These are phyloP conservation scores for Urosaurus nigricauda DNA, from an alignment of 2,797 vertebrate genomes.

Conservation along the genomic window DNA sequence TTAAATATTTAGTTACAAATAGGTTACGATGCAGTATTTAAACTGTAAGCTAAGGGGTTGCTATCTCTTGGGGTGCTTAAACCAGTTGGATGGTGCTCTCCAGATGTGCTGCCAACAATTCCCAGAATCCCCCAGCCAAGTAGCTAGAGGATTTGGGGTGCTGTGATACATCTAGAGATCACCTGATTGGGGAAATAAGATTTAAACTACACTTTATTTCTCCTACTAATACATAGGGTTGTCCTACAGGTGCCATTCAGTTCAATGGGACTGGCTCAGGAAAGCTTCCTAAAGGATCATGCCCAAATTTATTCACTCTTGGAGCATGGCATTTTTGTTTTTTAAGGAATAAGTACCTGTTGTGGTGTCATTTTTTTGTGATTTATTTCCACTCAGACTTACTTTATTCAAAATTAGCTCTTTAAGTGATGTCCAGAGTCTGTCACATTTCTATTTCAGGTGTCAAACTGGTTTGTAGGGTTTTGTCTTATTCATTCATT, in stretches of 20 bases:
- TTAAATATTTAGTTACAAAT: neutral
- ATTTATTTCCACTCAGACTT: conserved; percentile 46
- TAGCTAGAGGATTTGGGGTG: neutral
- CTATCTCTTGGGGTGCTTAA: conserved; percentile 12
- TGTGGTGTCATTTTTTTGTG: conserved; percentile 35
- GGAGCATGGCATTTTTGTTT: neutral
- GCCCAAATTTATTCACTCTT: neutral
- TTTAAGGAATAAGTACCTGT: conserved; percentile 1
- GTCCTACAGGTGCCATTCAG: neutral
- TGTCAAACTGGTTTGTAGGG: conserved; percentile 45
- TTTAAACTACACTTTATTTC: conserved; percentile 36
- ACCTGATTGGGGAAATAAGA: neutral
- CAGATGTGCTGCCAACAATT: neutral
- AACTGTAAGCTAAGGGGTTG: neutral
- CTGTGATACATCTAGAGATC: neutral
- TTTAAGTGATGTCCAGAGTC: conserved; percentile 49
- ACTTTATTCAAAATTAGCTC: neutral
- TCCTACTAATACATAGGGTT: neutral
- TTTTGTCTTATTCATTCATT: conserved; percentile 49
- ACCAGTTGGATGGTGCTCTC: neutral
- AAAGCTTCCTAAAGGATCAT: neutral
- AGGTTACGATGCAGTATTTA: rapidly evolving
- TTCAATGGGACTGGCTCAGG: neutral
- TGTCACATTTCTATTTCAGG: conserved; percentile 53
- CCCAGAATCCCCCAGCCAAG: neutral